These are phyloP conservation scores for Melanostoma scalare DNA, from an alignment of 2,888 invertebrate species.

Conservation along the genomic window DNA sequence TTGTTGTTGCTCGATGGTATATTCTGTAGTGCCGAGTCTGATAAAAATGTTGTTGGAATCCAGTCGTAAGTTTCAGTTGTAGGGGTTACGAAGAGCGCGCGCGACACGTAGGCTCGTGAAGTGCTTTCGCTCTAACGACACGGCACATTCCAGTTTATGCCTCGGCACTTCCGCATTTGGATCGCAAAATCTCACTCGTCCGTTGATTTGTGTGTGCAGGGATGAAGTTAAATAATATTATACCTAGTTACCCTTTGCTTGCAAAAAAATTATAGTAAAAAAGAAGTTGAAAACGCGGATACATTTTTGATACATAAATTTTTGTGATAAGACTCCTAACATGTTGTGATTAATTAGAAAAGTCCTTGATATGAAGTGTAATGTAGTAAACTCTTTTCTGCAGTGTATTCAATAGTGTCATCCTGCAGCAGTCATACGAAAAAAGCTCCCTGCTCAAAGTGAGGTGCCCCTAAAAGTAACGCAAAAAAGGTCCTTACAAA, in stretches of 20 bases:
- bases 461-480: constrained; percentile 34
- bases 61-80: constrained; percentile 52
- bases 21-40: constrained; percentile 9
- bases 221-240: constrained; percentile 13
- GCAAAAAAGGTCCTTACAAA: constrained; percentile 48
- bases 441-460: constrained; percentile 57
- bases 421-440: constrained; percentile 36
- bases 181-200: constrained; percentile 64
- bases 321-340: constrained; percentile 40
- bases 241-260: constrained; percentile 30
- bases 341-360: constrained; percentile 28
- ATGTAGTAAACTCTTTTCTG: constrained; percentile 14
- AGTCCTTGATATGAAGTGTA: background rate
- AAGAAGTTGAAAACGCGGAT: background rate
- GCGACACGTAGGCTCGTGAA: constrained; percentile 65
- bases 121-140: constrained; percentile 71
- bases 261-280: constrained; percentile 21
- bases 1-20: constrained; percentile 24
- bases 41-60: constrained; percentile 60
- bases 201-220: constrained; percentile 50
- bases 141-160: constrained; percentile 73
- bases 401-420: constrained; percentile 36
- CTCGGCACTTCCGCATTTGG: constrained; percentile 74
- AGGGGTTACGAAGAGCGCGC: constrained; percentile 47
- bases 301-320: constrained; percentile 28